Evolutionary conservation across 2,113 vertebrate species (phyloP), one percentile per base, ranked within the genome.

Genomic region (Fregetta grallaria): DNA sequence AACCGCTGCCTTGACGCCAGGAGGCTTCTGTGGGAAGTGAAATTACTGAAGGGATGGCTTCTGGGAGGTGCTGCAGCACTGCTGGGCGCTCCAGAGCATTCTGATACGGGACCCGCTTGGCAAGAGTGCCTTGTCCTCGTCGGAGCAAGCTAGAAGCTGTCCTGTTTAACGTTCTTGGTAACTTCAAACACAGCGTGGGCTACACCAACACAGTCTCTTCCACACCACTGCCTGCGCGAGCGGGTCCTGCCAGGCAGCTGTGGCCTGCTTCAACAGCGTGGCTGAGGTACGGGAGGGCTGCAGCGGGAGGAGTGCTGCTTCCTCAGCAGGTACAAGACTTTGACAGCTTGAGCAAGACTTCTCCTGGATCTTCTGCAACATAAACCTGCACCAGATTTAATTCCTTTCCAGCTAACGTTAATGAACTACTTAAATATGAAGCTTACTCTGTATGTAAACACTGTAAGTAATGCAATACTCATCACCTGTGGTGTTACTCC

Each of bases 61-160:
- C 56, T 55, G 89, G 15, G 53, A 67, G 40, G 20, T 32, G 65
- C 73, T 92, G 71, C 86, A 56, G 78, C 75, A 40, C 55, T 11
- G 38, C 44, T 6, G 10, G 47, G 34, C 0, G 0, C 18, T 34
- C 3, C 42, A 1, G 21, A 16, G n/a, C n/a, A n/a, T n/a, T n/a
- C n/a, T n/a, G n/a, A n/a, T 34, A 8, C 0, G 0, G 73, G 65
- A n/a, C 32, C 47, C 25, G 47, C n/a, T 29, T n/a, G 26, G 65
- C 38, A 23, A 42, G 85, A 62, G 34, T 1, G 26, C 1, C 0
- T 10, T 2, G 0, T 62, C 36, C 53, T 49, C 0, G 0, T 1
- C 13, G 38, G 53, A 53, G 45, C 16, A 23, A 40, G 47, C 16
- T 40, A 7, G 34, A 18, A 62, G 15, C 58, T 45, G 21, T 17